Base-by-base conservation (phyloP, 2,797 vertebrate species). In the Acipenser oxyrinchus region DNA sequence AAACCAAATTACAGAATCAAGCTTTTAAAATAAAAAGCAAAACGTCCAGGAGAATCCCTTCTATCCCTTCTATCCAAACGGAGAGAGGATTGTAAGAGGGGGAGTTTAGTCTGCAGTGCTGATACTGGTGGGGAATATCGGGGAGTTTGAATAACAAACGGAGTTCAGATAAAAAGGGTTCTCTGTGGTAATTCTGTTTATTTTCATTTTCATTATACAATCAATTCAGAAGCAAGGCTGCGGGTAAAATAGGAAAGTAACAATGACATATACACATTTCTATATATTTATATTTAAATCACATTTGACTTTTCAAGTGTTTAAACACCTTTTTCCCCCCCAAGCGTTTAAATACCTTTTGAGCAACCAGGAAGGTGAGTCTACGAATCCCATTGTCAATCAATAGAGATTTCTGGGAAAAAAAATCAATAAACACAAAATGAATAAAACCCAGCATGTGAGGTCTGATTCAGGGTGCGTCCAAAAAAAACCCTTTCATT, bases 351-450 rank as follows among this genome's bases (percentile, higher is more conserved):
- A 62, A 70, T 89, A 91, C 89, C 89, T 91, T 90, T 74, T 90
- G 89, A 51, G 89, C 89, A 62, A 89, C 97, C 1, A 99, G 90
- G 86, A 99, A 99, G 5, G 97, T 99, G 77, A 99, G 87, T 53
- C 97, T 88, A 13, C 97, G 90, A 79, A 99, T 97, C 51, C 94
- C 94, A 0, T 96, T 94, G 51, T 99, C 96, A 75, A 96, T 94
- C 74, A 99, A 84, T 69, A 93, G 69, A 2, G 91, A 89, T 91
- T 96, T 99, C 97, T 99, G 82, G 82, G 49, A 72, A 60, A 78
- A 78, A 72, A 12, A 37, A 37, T 37, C 23, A 37, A 37, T 37
- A 37, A 37, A 37, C 4, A 3, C 23, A 37, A 37, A 37, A 1
- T 37, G 23, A 37, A 37, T 37, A 37, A 37, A 37, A 37, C 2